Percentiles rank a stretch among this genome's conserved stretches.
Conservation (phyloP, 2,797 vertebrate species). For the Lutjanus campechanus region DNA sequence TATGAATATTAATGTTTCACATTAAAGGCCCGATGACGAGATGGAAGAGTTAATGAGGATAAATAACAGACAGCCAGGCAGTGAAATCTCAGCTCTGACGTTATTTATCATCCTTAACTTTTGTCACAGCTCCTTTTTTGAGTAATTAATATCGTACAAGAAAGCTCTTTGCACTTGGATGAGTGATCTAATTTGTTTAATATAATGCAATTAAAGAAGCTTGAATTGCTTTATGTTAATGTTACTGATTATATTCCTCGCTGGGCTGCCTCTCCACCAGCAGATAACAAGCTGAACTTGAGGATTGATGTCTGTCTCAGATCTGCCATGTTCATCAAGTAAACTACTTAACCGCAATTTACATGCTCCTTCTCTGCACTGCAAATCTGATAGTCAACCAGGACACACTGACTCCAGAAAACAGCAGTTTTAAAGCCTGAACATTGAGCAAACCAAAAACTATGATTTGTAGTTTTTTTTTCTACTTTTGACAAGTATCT, state of each 20-base stretch:
- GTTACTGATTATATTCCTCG: conserved; percentile 78
- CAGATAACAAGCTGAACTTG: conserved; percentile 79
- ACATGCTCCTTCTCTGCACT: conserved; percentile 60
- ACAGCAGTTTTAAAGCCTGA: conserved; percentile 2
- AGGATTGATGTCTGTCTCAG: conserved; percentile 81
- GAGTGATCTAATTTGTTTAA: conserved; percentile 87
- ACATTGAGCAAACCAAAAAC: conserved; percentile 18
- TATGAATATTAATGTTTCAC: conserved; percentile 88
- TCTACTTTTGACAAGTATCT: not conserved
- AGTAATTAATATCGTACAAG: conserved; percentile 87
- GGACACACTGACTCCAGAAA: conserved; percentile 23
- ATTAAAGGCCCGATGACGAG: conserved; percentile 78
- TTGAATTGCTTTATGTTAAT: conserved; percentile 86
- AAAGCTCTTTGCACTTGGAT: conserved; percentile 85
- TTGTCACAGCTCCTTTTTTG: conserved; percentile 84
- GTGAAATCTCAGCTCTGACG: conserved; percentile 81
- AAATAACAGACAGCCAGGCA: conserved; percentile 84
- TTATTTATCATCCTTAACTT: conserved; percentile 88
- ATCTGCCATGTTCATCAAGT: conserved; percentile 72
- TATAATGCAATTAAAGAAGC: conserved; percentile 86
- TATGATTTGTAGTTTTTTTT: conserved; percentile 23
- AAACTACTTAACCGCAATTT: conserved; percentile 73
- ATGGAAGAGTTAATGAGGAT: conserved; percentile 88
- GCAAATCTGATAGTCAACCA: conserved; percentile 49
- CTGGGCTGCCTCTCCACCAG: conserved; percentile 69